A percentile compares a stretch with the other conserved stretches of the same genome.
These are phyloP conservation scores for Riptortus pedestris DNA, from an alignment of 1,140 invertebrate species.

Conservation along the genomic window DNA sequence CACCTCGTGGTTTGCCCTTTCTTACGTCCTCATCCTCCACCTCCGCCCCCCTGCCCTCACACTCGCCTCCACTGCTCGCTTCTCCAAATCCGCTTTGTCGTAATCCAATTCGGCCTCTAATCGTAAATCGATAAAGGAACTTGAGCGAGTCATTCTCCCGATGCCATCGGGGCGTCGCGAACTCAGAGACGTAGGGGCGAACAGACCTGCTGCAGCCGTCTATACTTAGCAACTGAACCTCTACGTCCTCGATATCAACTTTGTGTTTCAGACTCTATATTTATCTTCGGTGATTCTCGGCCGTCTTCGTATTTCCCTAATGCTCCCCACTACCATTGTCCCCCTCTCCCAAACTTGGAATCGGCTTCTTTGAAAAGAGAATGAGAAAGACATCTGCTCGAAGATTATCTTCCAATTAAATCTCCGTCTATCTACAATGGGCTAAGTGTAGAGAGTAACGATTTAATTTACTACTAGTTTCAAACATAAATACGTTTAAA, in stretches of 20 bases:
- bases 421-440: no score
- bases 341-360: background rate
- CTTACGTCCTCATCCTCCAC: background rate
- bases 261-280: constrained; percentile 14
- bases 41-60: background rate
- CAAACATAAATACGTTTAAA: no score
- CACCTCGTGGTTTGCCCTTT: background rate
- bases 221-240: background rate
- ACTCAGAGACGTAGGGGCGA: background rate
- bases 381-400: no score
- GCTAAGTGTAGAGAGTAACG: no score
- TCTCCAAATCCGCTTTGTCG: background rate
- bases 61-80: no score
- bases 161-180: background rate
- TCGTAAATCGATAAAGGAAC: background rate
- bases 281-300: constrained; percentile 12
- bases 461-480: no score
- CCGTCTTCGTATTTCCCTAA: no score
- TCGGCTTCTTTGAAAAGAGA: no score
- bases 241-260: background rate
- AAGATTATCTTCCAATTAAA: no score
- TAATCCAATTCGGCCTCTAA: background rate
- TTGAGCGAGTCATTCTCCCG: background rate
- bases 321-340: background rate
- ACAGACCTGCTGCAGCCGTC: background rate